Base-by-base conservation (phyloP, 2,113 vertebrate genomes). In the Megaleporinus macrocephalus region DNA sequence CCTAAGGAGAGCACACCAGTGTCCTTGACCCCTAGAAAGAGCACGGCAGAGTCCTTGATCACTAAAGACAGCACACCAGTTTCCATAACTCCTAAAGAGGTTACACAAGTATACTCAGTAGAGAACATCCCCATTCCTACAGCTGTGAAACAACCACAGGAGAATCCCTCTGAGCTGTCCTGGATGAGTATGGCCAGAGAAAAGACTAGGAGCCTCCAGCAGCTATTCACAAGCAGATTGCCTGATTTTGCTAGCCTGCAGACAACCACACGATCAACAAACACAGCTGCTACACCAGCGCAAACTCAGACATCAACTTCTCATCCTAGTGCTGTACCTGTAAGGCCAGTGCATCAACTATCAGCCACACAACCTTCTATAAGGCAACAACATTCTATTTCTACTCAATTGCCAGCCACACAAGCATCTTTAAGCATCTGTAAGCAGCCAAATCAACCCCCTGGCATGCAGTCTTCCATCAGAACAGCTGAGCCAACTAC, bases 171-270 rank as follows among this genome's bases (percentile, higher is more conserved):
- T 0, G 88, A 95, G 49, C 94, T 95, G 5, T 94, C 94, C 78
- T 99, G 97, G 98, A 93, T 98, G 91, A 95, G 93, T 62, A 84
- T 96, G 66, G 95, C 95, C 0, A 92, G 94, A 83, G 96, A 96
- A 80, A 99, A 97, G 85, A 96, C 94, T 51, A 93, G 86, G 81
- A 94, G 92, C 18, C n/a, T 92, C 4, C 96, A 97, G 62, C 95
- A 95, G 44, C 93, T 95, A 78, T 95, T 94, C 4, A 85, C 89
- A 0, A 88, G 85, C 76, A 94, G 84, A 90, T 87, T 94, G 51
- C 86, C 91, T 75, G 91, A 93, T 30, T 78, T 90, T 30, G 24
- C 89, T 26, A 79, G 87, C 9, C 57, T 49, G 77, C 91, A 91
- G 72, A 61, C 84, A 59, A 59, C 41, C 27, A 69, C 68, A 24